A percentile compares a stretch with the other conserved stretches of the same genome.
These are phyloP conservation scores for Eutrigla gurnardus DNA, from an alignment of 2,797 vertebrate genomes.

Conservation along the genomic window DNA sequence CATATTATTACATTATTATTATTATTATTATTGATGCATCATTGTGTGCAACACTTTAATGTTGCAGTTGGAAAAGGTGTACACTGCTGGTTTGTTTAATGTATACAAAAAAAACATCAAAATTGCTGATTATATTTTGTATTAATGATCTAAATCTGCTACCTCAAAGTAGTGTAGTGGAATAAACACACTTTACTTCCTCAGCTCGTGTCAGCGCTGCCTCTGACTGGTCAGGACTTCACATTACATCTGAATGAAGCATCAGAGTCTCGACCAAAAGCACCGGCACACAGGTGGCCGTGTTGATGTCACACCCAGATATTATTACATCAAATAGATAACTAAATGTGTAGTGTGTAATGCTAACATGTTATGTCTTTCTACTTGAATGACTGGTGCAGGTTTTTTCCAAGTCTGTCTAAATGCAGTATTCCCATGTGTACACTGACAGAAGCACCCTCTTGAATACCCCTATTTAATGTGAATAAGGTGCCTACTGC, in stretches of 20 bases:
- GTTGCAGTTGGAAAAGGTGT: background rate
- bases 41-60: background rate
- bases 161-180: background rate
- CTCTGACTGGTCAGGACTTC: slow-evolving; percentile 27
- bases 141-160: background rate
- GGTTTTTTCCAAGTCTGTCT: background rate
- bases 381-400: background rate
- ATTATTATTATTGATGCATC: background rate
- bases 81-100: background rate
- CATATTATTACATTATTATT: too few species aligned
- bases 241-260: slow-evolving; percentile 29
- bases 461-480: background rate
- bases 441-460: too few species aligned
- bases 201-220: slow-evolving; percentile 10
- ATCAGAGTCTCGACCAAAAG: background rate
- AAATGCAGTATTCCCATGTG: background rate
- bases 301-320: background rate
- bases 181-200: background rate
- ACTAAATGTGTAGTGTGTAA: background rate
- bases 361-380: background rate
- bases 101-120: background rate
- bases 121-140: slow-evolving; percentile 1
- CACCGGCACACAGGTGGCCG: background rate
- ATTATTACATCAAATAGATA: background rate
- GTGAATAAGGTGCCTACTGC: background rate